Conservation (phyloP, 2,113 vertebrate genomes). For the Upupa epops region DNA sequence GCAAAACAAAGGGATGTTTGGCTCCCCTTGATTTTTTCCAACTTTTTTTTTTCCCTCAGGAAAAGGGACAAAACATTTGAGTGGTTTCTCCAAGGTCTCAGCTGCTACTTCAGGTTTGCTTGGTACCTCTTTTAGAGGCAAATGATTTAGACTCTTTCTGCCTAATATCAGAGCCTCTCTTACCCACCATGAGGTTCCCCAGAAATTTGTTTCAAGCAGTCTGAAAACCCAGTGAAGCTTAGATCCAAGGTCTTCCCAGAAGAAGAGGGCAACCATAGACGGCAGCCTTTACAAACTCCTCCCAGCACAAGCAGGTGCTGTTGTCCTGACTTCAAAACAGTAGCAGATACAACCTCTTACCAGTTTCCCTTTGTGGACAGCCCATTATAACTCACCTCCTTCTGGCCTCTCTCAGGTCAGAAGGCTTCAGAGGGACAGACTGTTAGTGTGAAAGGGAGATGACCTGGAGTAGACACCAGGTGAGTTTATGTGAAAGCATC, state of each 20-base stretch:
- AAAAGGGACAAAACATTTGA: neutral
- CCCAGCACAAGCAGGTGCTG: neutral
- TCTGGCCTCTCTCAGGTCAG: neutral
- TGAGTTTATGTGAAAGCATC: neutral
- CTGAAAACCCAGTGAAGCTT: neutral
- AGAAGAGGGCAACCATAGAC: neutral
- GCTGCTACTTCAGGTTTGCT: neutral
- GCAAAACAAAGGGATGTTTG: slow-evolving; percentile 53
- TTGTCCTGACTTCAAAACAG: neutral
- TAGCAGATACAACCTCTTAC: neutral
- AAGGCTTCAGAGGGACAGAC: neutral
- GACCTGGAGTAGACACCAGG: neutral
- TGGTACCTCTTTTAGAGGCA: neutral
- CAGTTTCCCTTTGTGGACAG: neutral
- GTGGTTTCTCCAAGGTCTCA: slow-evolving; percentile 10
- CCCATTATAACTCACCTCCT: neutral
- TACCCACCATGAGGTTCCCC: neutral
- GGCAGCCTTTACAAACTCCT: neutral
- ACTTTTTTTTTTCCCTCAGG: neutral
- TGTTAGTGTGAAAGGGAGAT: neutral
- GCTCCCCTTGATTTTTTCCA: slow-evolving; percentile 39
- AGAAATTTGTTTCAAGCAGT: neutral
- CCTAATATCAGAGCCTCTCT: neutral
- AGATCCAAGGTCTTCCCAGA: neutral
- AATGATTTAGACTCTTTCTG: neutral